Evolutionary conservation across 2,888 invertebrate species (phyloP), one percentile per base, ranked within the genome.

Genomic region (Nomada ferruginata): DNA sequence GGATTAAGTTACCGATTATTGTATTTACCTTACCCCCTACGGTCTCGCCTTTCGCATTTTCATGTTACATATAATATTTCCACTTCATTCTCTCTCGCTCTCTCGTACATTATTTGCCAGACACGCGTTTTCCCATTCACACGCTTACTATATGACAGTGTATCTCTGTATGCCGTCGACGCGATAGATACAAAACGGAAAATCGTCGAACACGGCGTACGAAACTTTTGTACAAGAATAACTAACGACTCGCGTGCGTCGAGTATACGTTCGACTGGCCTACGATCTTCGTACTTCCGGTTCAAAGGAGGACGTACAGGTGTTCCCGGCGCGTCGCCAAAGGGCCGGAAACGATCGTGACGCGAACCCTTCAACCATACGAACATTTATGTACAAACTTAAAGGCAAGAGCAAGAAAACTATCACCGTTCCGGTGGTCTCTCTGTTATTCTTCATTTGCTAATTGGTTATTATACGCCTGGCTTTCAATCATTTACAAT

Each of bases 111-210:
- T 36, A 42, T 26, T 29, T 29, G 5, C 18, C 65, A 13, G 13
- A 23, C 65, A 23, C 29, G 15, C 61, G 13, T 64, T 1, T 23
- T 26, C 57, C 9, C 63, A 9, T 11, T 15, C 9, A n/a, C 70
- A 60, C 44, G 44, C 76, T 60, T 85, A 82, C 44, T 72, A 80
- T 76, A 73, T 36, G 65, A 47, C 65, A 57, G 74, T 84, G 74
- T 80, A 78, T 47, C 60, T 76, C 74, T 82, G 76, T 78, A 73
- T 85, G 81, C 86, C 79, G 87, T 84, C 87, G 89, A 90, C 88
- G 84, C 84, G 80, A 77, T 88, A 88, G 89, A 89, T 92, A 92
- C 89, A 92, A 91, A 92, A 92, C 85, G 75, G 90, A 80, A 91
- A 91, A 89, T 91, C 84, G 89, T 90, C 90, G 87, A 87, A 52